A percentile compares a stretch with the other conserved stretches of the same genome.
Evolutionary conservation across 2,888 invertebrate genomes (phyloP).

Genomic region (Drosophila dives): DNA sequence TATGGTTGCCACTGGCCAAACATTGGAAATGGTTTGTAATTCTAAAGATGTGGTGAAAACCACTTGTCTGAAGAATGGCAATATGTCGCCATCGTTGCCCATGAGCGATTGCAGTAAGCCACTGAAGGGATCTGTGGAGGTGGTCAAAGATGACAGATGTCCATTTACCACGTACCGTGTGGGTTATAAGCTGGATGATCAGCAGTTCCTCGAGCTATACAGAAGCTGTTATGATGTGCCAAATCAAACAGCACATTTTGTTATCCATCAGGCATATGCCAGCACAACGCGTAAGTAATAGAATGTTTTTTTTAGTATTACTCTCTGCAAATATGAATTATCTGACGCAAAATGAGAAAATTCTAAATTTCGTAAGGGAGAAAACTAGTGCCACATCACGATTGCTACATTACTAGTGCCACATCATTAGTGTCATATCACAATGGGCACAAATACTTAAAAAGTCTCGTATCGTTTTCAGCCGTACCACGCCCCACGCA

Average conservation of each 20-base stretch:
- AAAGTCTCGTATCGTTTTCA: rapidly evolving
- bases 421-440: too few relatives aligned
- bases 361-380: too few relatives aligned
- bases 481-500: constrained; percentile 27
- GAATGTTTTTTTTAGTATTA: background rate
- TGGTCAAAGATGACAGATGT: constrained; percentile 19
- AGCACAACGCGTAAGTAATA: constrained; percentile 38
- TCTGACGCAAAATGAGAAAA: background rate
- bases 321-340: background rate
- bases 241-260: constrained; percentile 27
- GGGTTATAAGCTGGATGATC: constrained; percentile 33
- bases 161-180: constrained; percentile 34
- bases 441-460: background rate
- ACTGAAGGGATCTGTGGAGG: constrained; percentile 5
- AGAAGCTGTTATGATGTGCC: constrained; percentile 48
- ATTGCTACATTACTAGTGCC: too few relatives aligned
- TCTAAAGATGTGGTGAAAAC: constrained; percentile 3
- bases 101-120: constrained; percentile 8
- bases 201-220: constrained; percentile 58
- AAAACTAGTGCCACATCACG: background rate
- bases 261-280: constrained; percentile 33
- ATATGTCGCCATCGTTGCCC: constrained; percentile 18
- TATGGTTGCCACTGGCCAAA: constrained; percentile 4
- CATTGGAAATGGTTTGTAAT: constrained; percentile 38
- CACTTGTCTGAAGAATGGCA: constrained; percentile 21